Evolutionary conservation across 2,888 invertebrate species (phyloP), one percentile per base, ranked within the genome.

Genomic region (Hanleya hanleyi): DNA sequence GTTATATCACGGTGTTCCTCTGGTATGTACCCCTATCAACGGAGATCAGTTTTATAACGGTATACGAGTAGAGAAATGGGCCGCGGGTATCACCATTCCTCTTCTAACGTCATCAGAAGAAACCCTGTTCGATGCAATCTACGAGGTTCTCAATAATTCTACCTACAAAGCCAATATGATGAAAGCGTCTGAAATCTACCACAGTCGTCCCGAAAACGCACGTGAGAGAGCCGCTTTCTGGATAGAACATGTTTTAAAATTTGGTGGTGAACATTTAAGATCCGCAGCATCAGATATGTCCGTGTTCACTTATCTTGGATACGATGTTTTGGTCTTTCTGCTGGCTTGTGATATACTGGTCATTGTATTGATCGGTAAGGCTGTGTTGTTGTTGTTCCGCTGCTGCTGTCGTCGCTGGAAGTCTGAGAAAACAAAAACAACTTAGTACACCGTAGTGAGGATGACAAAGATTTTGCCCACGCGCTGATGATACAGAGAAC

Each of bases 211-310:
- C 47, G 36, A 69, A 35, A 73, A 69, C 32, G 80, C 86, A 5
- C 50, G 57, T 29, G 74, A 82, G 47, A 75, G 81, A 57, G 83
- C 83, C 7, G 81, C 78, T 7, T 81, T 71, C 64, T 84, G 83
- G 82, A 73, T 85, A n/a, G 84, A 85, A 69, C 81, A 84, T 64
- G 77, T 85, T 36, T 69, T 85, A 15, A 74, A 79, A 71, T 80
- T 78, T 77, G 86, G 85, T 7, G 81, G 80, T 1, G 73, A 67
- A 18, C 81, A 84, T 67, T 67, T 86, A 50, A 72, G 77, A 26
- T 79, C 85, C 1, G 26, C 74, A 29, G 76, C 75, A 5, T 67
- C 77, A 49, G 47, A 47, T 18, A 47, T 47, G 47, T 5, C 47
- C n/a, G 22, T 22, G 3, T 47, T 47, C 47, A 47, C 47, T 22